Evolutionary conservation across 1,140 invertebrate genomes (phyloP).

Genomic region (Sycophaga agraensis): DNA sequence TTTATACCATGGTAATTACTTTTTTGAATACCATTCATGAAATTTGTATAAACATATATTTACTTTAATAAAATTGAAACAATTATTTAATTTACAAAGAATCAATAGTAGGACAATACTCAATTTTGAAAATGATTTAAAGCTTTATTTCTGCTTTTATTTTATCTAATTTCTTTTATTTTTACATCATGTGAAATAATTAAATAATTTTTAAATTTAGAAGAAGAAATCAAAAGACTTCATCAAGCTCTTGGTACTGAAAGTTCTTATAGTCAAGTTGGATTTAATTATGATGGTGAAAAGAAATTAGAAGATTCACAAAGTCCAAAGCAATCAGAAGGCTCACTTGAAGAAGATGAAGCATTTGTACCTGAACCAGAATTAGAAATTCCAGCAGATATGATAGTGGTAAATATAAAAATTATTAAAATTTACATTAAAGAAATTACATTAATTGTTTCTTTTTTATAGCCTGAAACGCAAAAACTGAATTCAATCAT

Average conservation of each 20-base stretch:
- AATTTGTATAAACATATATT: no score
- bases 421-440: slow-evolving; percentile 10
- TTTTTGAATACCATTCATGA: neutral
- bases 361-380: slow-evolving; percentile 70
- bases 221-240: slow-evolving; percentile 87
- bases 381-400: slow-evolving; percentile 72
- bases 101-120: no score
- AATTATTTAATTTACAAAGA: no score
- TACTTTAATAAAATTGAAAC: neutral
- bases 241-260: slow-evolving; percentile 71
- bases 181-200: neutral
- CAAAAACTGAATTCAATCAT: slow-evolving; percentile 92
- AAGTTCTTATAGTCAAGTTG: slow-evolving; percentile 75
- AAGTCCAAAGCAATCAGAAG: slow-evolving; percentile 47
- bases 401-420: slow-evolving; percentile 67
- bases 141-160: neutral
- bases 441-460: neutral
- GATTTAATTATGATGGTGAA: slow-evolving; percentile 75
- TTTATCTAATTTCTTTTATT: neutral
- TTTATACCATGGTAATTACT: slow-evolving; percentile 74
- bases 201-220: slow-evolving; percentile 54
- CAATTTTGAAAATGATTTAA: no score
- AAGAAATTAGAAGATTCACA: slow-evolving; percentile 46
- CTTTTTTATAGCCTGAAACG: slow-evolving; percentile 76
- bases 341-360: slow-evolving; percentile 66